Evolutionary conservation across 2,888 invertebrate species (phyloP), one percentile per base, ranked within the genome.

Genomic region (Pterostichus niger): DNA sequence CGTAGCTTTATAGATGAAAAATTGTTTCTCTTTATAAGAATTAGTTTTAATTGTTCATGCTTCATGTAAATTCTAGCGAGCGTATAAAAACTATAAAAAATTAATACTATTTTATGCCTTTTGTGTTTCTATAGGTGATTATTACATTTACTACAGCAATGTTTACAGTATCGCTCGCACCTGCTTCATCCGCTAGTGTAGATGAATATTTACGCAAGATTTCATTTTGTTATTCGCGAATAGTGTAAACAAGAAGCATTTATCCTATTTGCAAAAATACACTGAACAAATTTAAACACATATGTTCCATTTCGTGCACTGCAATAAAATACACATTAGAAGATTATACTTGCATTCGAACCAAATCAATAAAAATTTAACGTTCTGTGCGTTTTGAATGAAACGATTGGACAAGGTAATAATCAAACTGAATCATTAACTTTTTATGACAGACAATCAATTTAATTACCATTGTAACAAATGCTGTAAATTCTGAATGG

Each of bases 251-350:
- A 59, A 59, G 59, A 59, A 15, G 11, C 24, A 24, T 59, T 24
- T 11, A 59, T 4, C 24, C 6, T 24, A 59, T 59, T 9, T 11
- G 59, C 15, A 59, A 59, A 59, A 59, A 24, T 11, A 7, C 17
- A 15, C 15, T 59, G 40, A 9, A 40, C 40, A 40, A 40, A 40
- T 5, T 2, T 59, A 24, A 59, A 59, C 17, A 59, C 59, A 59
- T 10, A 59, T 59, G 59, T 59, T 56, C 56, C 17, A 56, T 17
- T 59, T 59, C 31, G 11, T 24, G 17, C 24, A 24, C 13, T 24
- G 59, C 24, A 59, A 59, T 59, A 59, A 59, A 59, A 59, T 59
- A 59, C 59, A 59, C 59, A 59, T 59, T 59, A 59, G 59, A 59
- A 17, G 59, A 59, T 59, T 59, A 59, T 59, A 59, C 59, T 59